phyloP scores from a whole-genome alignment of 1,140 invertebrate species.

The Andricus grossulariae region DNA sequence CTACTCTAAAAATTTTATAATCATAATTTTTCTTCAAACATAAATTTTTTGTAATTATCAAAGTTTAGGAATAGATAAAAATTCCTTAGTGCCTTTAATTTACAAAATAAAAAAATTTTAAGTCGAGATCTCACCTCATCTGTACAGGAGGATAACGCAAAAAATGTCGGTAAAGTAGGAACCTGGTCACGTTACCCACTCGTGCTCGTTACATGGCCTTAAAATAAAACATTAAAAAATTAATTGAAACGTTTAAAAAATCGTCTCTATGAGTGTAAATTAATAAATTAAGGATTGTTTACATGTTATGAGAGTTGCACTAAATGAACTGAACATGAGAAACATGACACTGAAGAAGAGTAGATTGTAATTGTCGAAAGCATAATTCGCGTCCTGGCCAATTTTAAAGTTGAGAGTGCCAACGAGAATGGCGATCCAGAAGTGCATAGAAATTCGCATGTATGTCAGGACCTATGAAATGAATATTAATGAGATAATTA shows the following conservation, averaged over 20 bases:
- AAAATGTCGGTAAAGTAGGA: too few species aligned
- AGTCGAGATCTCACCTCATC: too few species aligned
- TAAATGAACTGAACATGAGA: slow-evolving; percentile 91
- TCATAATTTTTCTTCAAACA: too few species aligned
- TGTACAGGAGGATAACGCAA: too few species aligned
- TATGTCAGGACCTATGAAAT: slow-evolving; percentile 81
- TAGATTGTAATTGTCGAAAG: slow-evolving; percentile 86
- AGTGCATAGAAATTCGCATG: slow-evolving; percentile 86
- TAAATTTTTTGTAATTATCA: too few species aligned
- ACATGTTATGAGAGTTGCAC: slow-evolving; percentile 91
- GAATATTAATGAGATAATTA: slow-evolving; percentile 33
- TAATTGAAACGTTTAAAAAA: neutral
- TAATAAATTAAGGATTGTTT: slow-evolving; percentile 74
- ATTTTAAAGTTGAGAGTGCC: slow-evolving; percentile 88
- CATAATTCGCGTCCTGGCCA: slow-evolving; percentile 85
- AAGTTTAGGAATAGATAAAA: too few species aligned
- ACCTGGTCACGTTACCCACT: too few species aligned
- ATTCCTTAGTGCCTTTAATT: too few species aligned
- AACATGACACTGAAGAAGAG: slow-evolving; percentile 90
- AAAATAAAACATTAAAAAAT: too few species aligned
- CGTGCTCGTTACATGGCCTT: too few species aligned
- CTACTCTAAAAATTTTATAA: too few species aligned
- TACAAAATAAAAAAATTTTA: too few species aligned
- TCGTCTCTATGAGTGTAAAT: neutral
- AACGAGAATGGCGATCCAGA: slow-evolving; percentile 85